Evolutionary conservation across 2,113 vertebrate genomes (phyloP), one percentile per base, ranked within the genome.

Genomic region (Oxyruncus cristatus): DNA sequence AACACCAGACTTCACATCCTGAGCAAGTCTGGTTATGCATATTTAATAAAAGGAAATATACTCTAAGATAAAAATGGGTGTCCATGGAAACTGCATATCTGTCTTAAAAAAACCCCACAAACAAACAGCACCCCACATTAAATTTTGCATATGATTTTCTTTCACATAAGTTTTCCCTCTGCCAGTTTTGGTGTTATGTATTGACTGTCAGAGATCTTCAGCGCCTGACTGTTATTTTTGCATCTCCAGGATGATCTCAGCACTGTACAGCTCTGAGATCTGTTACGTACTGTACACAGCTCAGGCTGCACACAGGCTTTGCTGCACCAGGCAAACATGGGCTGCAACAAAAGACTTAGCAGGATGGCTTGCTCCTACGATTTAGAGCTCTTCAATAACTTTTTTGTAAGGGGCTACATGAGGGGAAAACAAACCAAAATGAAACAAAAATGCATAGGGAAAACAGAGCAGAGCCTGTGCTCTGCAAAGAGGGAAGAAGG

Each of bases 41-140:
- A 96, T 96, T 97, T 97, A 96, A 97, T 97, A 96, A 96, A 95
- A 89, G 71, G 70, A 94, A 96, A 96, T 80, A 91, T 68, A 81
- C 88, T 85, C 88, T 91, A 86, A 89, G 85, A 92, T 83, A 94
- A 93, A 97, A 96, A 94, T 32, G 81, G 16, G 91, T 97, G 95
- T 83, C 96, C 94, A 97, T 96, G 96, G 97, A 97, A 97, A 97
- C 95, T 84, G 89, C 75, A 61, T 73, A 81, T 46, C 77, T 81
- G 27, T 62, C 52, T 93, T 1, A 42, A 84, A 79, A 71, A 82
- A 46, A 58, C 15, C 26, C 44, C 26, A 50, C 49, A 50, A 50
- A 52, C 30, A 74, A 50, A 46, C 49, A 80, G 8, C 37, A n/a
- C 14, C 7, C 11, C 14, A 32, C 21, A 39, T 81, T 73, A 81